phyloP scores from a whole-genome alignment of 1,140 invertebrate genomes.

The Pseudomyrmex sp. region DNA sequence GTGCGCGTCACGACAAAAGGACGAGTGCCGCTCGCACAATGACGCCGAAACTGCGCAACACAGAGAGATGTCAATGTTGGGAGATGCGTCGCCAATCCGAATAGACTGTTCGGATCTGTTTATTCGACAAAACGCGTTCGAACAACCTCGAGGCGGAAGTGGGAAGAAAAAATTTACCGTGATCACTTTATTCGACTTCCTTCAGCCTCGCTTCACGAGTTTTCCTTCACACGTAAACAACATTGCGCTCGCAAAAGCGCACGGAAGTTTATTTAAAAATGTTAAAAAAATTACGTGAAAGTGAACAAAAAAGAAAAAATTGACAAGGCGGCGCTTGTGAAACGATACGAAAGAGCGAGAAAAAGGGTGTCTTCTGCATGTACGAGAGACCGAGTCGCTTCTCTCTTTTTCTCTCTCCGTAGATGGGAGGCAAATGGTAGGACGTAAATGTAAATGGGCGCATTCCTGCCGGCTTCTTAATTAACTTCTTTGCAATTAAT shows the following conservation, averaged over 20 bases:
- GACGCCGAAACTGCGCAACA: constrained; percentile 39
- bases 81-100: constrained; percentile 29
- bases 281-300: constrained; percentile 19
- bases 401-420: constrained; percentile 19
- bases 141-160: constrained; percentile 62
- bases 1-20: constrained; percentile 51
- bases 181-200: constrained; percentile 7
- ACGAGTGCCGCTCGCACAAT: constrained; percentile 43
- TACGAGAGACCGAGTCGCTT: neutral
- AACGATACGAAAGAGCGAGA: constrained; percentile 9
- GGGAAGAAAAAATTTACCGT: neutral
- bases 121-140: constrained; percentile 52
- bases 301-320: constrained; percentile 13
- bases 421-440: constrained; percentile 64
- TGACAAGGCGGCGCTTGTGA: neutral
- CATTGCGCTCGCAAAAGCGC: constrained; percentile 53
- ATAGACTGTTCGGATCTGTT: constrained; percentile 49
- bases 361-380: neutral
- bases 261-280: constrained; percentile 66
- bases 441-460: constrained; percentile 74
- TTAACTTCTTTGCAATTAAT: constrained; percentile 78
- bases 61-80: constrained; percentile 32
- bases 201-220: constrained; percentile 50
- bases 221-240: constrained; percentile 21
- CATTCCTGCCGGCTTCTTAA: constrained; percentile 73